Evolutionary conservation across 2,113 vertebrate species (phyloP).

Genomic region (Tinamus guttatus): DNA sequence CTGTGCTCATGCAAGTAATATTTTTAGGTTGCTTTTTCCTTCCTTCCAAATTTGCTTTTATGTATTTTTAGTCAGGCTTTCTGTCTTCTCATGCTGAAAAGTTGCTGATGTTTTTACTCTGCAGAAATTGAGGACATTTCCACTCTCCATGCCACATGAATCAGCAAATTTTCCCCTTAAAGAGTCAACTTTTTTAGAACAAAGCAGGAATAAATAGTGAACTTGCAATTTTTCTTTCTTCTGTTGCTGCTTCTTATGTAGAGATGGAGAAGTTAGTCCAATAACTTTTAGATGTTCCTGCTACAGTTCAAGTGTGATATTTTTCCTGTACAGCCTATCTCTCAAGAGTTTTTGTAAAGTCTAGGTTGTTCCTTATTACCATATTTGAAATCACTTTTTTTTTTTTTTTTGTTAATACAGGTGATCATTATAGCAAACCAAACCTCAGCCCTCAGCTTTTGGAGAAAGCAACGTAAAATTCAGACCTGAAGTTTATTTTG

Average conservation of each 20-base stretch:
- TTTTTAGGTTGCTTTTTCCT: constrained; percentile 38
- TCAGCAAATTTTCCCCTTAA: constrained; percentile 59
- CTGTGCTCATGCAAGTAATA: constrained; percentile 61
- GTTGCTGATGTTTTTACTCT: constrained; percentile 63
- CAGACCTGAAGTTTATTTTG: constrained; percentile 20
- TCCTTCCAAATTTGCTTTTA: constrained; percentile 55
- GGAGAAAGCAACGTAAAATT: background rate
- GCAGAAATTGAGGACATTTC: constrained; percentile 56
- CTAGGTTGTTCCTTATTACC: background rate
- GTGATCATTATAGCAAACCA: background rate
- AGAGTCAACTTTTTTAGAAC: constrained; percentile 19
- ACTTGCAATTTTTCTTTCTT: background rate
- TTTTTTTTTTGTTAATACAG: background rate
- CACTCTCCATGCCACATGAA: constrained; percentile 55
- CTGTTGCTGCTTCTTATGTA: background rate
- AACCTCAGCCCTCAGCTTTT: background rate
- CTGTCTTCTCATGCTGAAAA: constrained; percentile 72
- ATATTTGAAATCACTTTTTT: background rate
- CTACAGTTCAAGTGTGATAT: background rate
- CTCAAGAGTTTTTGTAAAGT: background rate
- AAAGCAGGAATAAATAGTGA: constrained; percentile 28
- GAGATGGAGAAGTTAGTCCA: background rate
- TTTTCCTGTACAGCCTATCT: background rate
- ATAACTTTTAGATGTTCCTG: background rate
- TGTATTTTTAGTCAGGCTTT: constrained; percentile 70